Evolutionary conservation across 2,888 invertebrate species (phyloP).

Genomic region (Holacanthella duospinosa): DNA sequence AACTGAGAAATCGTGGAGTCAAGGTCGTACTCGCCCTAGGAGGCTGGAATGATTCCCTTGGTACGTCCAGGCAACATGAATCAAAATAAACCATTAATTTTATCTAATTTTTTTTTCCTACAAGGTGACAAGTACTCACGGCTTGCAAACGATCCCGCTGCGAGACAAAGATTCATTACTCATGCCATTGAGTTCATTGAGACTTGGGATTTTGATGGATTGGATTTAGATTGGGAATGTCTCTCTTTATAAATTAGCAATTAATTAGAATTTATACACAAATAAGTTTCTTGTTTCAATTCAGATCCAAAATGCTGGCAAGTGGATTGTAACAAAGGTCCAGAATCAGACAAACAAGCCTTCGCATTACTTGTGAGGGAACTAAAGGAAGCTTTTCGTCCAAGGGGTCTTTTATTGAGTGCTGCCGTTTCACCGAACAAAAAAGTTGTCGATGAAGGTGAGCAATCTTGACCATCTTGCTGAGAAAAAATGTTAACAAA

Average conservation of each 20-base stretch:
- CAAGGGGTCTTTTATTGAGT: constrained; percentile 61
- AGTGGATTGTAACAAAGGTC: constrained; percentile 71
- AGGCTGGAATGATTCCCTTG: constrained; percentile 83
- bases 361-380: constrained; percentile 67
- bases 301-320: constrained; percentile 32
- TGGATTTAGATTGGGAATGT: constrained; percentile 87
- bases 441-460: constrained; percentile 64
- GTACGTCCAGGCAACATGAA: not conserved
- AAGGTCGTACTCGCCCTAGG: constrained; percentile 81
- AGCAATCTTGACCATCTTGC: not conserved
- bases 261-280: constrained; percentile 41
- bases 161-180: constrained; percentile 60
- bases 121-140: constrained; percentile 75
- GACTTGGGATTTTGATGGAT: constrained; percentile 72
- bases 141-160: constrained; percentile 60
- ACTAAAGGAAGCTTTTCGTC: constrained; percentile 58
- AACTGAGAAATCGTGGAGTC: constrained; percentile 58
- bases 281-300: not conserved
- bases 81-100: not conserved
- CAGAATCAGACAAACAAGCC: constrained; percentile 64
- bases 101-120: not conserved
- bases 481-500: too few relatives aligned
- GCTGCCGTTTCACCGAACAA: constrained; percentile 78
- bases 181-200: constrained; percentile 67
- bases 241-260: constrained; percentile 41